phyloP scores from a whole-genome alignment of 2,888 invertebrate species.

The Lithophane leautieri region DNA sequence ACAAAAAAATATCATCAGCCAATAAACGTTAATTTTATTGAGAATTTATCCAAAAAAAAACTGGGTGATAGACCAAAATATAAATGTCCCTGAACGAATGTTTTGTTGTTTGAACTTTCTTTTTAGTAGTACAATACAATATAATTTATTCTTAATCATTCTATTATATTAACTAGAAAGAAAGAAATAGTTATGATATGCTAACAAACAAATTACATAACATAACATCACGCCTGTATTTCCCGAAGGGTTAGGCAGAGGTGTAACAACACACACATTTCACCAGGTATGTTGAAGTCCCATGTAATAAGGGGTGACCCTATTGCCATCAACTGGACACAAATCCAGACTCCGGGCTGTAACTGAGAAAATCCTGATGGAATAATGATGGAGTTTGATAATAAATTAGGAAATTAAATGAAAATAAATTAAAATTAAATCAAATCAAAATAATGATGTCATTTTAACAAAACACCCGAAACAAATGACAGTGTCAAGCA shows the following conservation, averaged over 20 bases:
- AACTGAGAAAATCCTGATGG: too few species aligned
- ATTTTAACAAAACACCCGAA: slow-evolving; percentile 5
- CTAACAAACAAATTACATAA: background rate
- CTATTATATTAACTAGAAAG: background rate
- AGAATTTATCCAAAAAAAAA: background rate
- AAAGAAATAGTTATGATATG: background rate
- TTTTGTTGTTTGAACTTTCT: background rate
- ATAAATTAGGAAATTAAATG: background rate
- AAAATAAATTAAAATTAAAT: too few species aligned
- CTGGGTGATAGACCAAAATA: background rate
- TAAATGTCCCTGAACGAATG: background rate
- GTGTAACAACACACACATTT: too few species aligned
- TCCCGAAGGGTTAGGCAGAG: too few species aligned
- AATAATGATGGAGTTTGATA: too few species aligned
- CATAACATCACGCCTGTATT: too few species aligned
- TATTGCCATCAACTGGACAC: too few species aligned
- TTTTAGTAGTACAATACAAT: background rate
- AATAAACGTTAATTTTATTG: background rate
- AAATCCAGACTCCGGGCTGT: too few species aligned
- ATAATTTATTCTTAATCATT: background rate
- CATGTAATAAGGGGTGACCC: too few species aligned
- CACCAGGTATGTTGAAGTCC: too few species aligned
- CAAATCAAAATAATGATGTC: background rate
- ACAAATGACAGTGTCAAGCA: slow-evolving; percentile 25
- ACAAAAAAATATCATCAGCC: background rate